Base-by-base conservation (phyloP, 2,888 invertebrate genomes). In the Nebria salina region DNA sequence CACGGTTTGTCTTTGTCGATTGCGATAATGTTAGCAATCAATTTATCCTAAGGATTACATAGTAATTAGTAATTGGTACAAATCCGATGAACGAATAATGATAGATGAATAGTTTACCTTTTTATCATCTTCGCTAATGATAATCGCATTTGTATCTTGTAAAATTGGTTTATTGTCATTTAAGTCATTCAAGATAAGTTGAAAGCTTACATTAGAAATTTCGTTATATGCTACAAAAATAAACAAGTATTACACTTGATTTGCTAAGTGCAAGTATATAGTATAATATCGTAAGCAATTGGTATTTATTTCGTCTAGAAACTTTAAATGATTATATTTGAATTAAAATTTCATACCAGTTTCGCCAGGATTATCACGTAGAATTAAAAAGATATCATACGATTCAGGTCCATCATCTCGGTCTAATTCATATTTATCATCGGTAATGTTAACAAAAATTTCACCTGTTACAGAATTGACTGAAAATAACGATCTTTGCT, bases 111-210 rank as follows among this genome's bases (percentile, higher is more conserved):
- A 2, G 41, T 41, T 15, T 64, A 75, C 65, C 65, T 78, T 78
- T 75, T 54, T 13, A 68, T 20, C 34, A 76, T 72, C 26, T 81
- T 81, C 75, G 20, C 20, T 64, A 26, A 70, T 34, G 2, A 77
- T 73, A 7, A 13, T 65, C 72, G 34, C 64, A 83, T 72, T 25
- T 34, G 65, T 72, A 54, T 76, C 54, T 76, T 34, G 91, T 84
- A 91, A 85, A 83, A 89, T 87, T 0, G 93, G 93, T 0, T 90
- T 89, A 82, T 93, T 91, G 86, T 93, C 92, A 84, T 94, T 93
- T 1, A 92, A 90, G 84, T 94, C 93, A 41, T 88, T 83, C 7
- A 94, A 87, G 0, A 90, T 87, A 1, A 93, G 90, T 20, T 86
- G 86, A 42, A 93, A 86, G 26, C 70, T 70, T 15, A 26, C 70